phyloP scores from a whole-genome alignment of 2,797 vertebrate genomes.

The Gallinago stenura region DNA sequence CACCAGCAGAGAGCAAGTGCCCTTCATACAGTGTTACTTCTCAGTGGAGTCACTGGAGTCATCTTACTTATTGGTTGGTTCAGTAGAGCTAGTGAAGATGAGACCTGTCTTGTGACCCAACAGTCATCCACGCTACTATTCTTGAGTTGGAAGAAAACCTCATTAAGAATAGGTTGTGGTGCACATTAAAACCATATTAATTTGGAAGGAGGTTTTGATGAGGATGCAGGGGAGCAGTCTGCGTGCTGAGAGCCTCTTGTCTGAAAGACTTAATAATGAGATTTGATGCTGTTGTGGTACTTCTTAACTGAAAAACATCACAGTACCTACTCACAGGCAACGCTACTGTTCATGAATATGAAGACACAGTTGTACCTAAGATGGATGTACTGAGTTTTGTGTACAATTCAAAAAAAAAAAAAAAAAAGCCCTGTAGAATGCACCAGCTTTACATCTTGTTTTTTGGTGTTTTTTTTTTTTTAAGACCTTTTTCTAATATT shows the following conservation, averaged over 20 bases:
- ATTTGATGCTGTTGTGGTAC: neutral
- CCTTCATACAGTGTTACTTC: fast-evolving
- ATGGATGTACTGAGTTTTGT: neutral
- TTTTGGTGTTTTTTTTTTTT: fast-evolving
- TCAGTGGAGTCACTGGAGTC: neutral
- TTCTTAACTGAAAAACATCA: neutral
- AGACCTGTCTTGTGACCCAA: neutral
- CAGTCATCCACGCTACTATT: neutral
- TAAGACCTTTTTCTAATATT: neutral
- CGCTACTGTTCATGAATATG: neutral
- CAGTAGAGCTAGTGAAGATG: neutral
- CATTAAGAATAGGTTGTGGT: neutral
- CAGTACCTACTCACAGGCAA: neutral
- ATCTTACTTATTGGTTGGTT: neutral
- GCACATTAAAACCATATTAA: neutral
- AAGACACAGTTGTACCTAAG: neutral
- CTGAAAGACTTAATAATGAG: neutral
- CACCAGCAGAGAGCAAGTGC: neutral
- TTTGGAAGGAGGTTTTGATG: neutral
- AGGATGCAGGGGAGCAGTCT: neutral
- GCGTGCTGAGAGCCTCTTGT: neutral
- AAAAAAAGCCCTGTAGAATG: neutral
- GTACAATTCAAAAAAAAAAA: neutral
- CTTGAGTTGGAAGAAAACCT: neutral
- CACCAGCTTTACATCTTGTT: neutral